A percentile compares a stretch with the other conserved stretches of the same genome.
Conservation (phyloP, 1,140 invertebrate species). For the Heliconius eleuchia region DNA sequence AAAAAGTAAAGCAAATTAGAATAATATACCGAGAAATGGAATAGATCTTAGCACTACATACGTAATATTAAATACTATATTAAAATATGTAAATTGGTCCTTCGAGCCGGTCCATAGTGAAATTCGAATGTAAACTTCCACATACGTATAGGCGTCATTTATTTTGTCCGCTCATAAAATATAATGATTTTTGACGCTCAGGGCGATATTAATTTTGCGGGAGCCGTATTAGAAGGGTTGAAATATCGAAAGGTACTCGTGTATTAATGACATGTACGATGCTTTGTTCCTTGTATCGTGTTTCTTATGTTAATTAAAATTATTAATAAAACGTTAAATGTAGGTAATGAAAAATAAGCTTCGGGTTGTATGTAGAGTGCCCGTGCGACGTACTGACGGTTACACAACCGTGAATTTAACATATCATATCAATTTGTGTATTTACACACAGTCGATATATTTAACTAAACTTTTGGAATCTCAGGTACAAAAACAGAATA, state of each 20-base stretch:
- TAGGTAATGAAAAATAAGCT: background rate
- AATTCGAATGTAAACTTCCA: conserved; percentile 81
- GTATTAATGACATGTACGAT: conserved; percentile 33
- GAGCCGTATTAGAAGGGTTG: conserved; percentile 53
- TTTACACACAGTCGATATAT: background rate
- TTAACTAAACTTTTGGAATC: background rate
- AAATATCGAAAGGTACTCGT: conserved; percentile 60
- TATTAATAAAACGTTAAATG: conserved; percentile 7
- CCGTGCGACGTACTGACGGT: background rate
- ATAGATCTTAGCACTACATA: background rate
- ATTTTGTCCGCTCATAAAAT: conserved; percentile 77
- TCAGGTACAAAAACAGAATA: background rate
- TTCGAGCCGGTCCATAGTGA: conserved; percentile 70
- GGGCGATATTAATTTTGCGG: conserved; percentile 73
- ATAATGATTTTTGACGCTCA: conserved; percentile 79
- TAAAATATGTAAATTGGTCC: conserved; percentile 80
- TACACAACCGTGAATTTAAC: background rate
- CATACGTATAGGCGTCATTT: conserved; percentile 78
- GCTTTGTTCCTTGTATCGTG: conserved; percentile 21
- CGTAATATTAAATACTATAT: conserved; percentile 56
- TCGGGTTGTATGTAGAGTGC: background rate
- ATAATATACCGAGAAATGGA: background rate
- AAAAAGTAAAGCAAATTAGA: background rate
- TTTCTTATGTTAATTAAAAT: conserved; percentile 16
- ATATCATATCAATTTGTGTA: background rate